Evolutionary conservation across 2,888 invertebrate species (phyloP), one percentile per base, ranked within the genome.

Genomic region (Dastarcus helophoroides): DNA sequence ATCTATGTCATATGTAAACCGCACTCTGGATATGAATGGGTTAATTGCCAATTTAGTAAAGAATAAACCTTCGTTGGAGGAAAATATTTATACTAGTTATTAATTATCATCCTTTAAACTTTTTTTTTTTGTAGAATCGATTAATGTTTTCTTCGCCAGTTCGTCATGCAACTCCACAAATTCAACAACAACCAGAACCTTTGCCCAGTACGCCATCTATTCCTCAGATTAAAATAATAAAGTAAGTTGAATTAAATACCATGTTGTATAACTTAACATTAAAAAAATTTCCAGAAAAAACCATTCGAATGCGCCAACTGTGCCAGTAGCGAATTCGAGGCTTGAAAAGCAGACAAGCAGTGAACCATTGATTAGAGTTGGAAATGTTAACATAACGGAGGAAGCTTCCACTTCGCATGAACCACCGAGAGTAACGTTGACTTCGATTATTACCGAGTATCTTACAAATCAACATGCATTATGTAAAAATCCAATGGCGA

Each of bases 401-500:
- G 53, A 54, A 2, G 22, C 29, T 3, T 29, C 42, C 6, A 33
- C 40, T 4, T 26, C 39, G 2, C 60, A 58, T 25, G 53, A 54
- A 29, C 48, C 47, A 27, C 60, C 62, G 4, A 56, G 71, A 4
- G 75, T 79, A 32, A 81, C 84, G 0, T 65, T 97, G 13, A 86
- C 91, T 59, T 82, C 84, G 23, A 94, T 98, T 51, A 88, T 97
- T 40, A 93, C 89, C 0, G 94, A 95, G 61, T 97, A 95, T 64
- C 70, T 97, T 30, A 83, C 91, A 47, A 91, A 93, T 64, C 97
- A 98, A 61, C 98, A 98, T 64, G 83, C 94, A n/a, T 66, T 90
- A 4, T 98, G 98, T 67, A 88, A 86, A 64, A 91, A 95, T 63
- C 98, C 98, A 0, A 91, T 98, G 66, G 85, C 88, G 16, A 94